Evolutionary conservation across 2,888 invertebrate species (phyloP).

Genomic region (Spialia ferax): DNA sequence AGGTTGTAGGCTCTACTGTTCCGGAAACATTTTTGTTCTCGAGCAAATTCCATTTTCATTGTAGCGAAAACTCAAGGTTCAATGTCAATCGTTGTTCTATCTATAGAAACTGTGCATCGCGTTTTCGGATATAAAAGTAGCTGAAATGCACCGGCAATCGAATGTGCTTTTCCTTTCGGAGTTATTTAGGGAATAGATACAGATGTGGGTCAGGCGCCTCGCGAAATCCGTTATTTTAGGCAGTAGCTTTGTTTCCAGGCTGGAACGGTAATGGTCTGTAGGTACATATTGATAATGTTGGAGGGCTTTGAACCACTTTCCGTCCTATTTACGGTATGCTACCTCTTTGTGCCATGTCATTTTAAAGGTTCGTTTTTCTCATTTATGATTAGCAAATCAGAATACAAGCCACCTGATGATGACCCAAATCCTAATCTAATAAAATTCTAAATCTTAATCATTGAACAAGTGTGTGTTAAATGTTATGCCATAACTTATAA

Average conservation of each 20-base stretch:
- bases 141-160: background rate
- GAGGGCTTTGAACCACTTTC: conserved; percentile 2
- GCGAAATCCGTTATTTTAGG: conserved; percentile 32
- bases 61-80: conserved; percentile 10
- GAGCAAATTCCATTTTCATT: background rate
- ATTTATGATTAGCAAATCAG: too few species aligned
- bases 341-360: too few species aligned
- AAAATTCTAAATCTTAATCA: background rate
- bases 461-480: too few species aligned
- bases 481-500: too few species aligned
- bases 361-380: too few species aligned
- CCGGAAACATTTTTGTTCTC: conserved; percentile 14
- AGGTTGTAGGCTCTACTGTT: conserved; percentile 4
- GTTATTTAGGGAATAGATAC: conserved; percentile 34
- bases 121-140: conserved; percentile 9
- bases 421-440: too few species aligned
- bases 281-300: conserved; percentile 28
- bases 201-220: conserved; percentile 35
- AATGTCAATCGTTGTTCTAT: conserved; percentile 18
- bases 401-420: too few species aligned
- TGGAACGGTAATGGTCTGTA: conserved; percentile 33
- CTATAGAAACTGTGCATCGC: background rate
- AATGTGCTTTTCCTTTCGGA: conserved; percentile 28
- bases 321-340: background rate
- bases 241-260: conserved; percentile 45